Evolutionary conservation across 2,797 vertebrate species (phyloP).

Genomic region (Enteromius mattozi): DNA sequence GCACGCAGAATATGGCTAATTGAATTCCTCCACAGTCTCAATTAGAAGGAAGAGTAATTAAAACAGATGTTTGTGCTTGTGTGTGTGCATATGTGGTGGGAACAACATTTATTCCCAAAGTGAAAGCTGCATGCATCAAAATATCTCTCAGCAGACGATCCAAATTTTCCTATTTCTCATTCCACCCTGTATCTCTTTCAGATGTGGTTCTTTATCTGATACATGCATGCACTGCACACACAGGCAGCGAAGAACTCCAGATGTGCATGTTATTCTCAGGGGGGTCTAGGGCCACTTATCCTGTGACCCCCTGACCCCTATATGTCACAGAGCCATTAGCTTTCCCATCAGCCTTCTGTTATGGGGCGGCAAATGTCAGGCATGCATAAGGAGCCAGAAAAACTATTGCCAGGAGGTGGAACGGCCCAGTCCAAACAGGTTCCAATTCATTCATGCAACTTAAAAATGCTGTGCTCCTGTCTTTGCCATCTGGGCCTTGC

Average conservation of each 20-base stretch:
- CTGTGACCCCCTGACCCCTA: conserved; percentile 48
- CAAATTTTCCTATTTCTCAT: background rate
- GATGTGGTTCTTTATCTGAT: background rate
- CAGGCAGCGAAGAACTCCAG: conserved; percentile 5
- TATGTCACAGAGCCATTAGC: conserved; percentile 67
- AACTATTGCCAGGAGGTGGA: conserved; percentile 67
- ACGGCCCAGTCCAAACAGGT: conserved; percentile 67
- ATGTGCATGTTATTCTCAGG: conserved; percentile 49
- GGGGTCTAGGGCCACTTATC: conserved; percentile 12
- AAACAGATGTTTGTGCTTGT: conserved; percentile 50
- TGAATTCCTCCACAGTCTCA: conserved; percentile 63
- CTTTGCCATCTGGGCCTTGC: conserved; percentile 67
- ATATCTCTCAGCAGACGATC: background rate
- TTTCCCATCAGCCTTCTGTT: conserved; percentile 70
- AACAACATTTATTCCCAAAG: conserved; percentile 28
- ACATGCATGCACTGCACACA: background rate
- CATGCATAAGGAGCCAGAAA: conserved; percentile 66
- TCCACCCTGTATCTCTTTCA: background rate
- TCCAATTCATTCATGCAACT: conserved; percentile 72
- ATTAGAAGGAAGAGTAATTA: conserved; percentile 62
- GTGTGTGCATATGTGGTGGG: conserved; percentile 7
- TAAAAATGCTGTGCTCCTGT: conserved; percentile 70
- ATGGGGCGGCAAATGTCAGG: conserved; percentile 70
- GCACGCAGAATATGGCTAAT: conserved; percentile 60
- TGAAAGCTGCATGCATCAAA: conserved; percentile 5